Percentiles rank a stretch among this genome's conserved stretches.
These are phyloP conservation scores for Neolamprologus longior DNA, from an alignment of 2,113 vertebrate species.

Conservation along the genomic window DNA sequence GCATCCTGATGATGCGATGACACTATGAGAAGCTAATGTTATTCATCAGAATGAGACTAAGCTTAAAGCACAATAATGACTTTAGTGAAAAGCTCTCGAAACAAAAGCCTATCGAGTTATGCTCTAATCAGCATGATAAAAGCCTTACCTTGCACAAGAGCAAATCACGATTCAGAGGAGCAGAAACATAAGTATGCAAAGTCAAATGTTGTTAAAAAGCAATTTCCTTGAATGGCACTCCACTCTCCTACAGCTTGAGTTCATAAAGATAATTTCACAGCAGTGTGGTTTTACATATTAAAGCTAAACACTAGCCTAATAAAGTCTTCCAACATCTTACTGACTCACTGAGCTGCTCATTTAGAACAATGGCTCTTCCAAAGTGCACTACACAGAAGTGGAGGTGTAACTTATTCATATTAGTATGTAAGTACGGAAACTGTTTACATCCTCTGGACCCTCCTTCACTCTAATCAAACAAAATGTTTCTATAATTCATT, in stretches of 20 bases:
- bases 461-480: not conserved
- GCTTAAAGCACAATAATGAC: not conserved
- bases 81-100: not conserved
- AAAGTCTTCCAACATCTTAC: not conserved
- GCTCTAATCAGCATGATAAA: not conserved
- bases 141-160: too few species aligned
- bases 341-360: not conserved
- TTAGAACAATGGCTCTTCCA: not conserved
- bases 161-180: not conserved
- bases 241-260: not conserved
- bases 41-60: not conserved
- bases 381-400: not conserved
- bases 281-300: not conserved
- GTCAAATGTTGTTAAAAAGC: not conserved
- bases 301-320: not conserved
- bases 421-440: not conserved
- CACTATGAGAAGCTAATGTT: not conserved
- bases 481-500: slow-evolving; percentile 6
- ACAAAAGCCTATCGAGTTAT: not conserved
- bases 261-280: not conserved
- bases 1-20: not conserved
- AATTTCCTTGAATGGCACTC: not conserved
- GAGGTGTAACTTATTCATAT: not conserved
- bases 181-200: not conserved
- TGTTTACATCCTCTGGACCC: not conserved